Percentiles rank a stretch among this genome's conserved stretches.
Conservation (phyloP, 1,140 invertebrate species). For the Drosophila kurseongensis region DNA sequence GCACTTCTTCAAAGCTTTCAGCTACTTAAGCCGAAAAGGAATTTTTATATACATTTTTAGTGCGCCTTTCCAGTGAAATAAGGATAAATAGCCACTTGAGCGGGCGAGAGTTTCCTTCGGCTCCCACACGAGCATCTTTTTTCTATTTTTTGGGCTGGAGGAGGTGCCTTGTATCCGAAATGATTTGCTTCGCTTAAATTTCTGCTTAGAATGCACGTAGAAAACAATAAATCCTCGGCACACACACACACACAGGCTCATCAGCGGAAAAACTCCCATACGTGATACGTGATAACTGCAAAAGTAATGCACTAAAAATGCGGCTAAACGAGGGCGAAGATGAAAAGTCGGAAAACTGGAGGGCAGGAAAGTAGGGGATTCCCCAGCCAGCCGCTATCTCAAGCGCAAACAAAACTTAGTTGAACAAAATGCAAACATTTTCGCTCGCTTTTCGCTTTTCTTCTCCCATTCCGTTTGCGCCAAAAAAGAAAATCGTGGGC, state of each 20-base stretch:
- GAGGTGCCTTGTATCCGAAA: constrained; percentile 25
- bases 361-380: constrained; percentile 4
- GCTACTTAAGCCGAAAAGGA: constrained; percentile 30
- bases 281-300: constrained; percentile 29
- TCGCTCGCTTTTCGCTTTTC: constrained; percentile 29
- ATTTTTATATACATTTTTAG: constrained; percentile 40
- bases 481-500: constrained; percentile 32
- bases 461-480: constrained; percentile 26
- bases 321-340: constrained; percentile 16
- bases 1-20: constrained; percentile 31
- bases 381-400: constrained; percentile 50
- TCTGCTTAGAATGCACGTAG: constrained; percentile 58
- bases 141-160: constrained; percentile 2
- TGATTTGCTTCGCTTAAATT: constrained; percentile 52
- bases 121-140: constrained; percentile 5
- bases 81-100: constrained; percentile 62
- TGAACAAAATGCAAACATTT: constrained; percentile 75
- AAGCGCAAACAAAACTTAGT: constrained; percentile 69
- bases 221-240: constrained; percentile 55
- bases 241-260: constrained; percentile 13
- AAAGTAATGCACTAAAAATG: constrained; percentile 52
- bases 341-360: constrained; percentile 6
- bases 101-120: constrained; percentile 18
- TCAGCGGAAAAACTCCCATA: neutral
- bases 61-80: constrained; percentile 50